phyloP scores from a whole-genome alignment of 1,140 invertebrate genomes.

The Frieseomelitta varia region DNA sequence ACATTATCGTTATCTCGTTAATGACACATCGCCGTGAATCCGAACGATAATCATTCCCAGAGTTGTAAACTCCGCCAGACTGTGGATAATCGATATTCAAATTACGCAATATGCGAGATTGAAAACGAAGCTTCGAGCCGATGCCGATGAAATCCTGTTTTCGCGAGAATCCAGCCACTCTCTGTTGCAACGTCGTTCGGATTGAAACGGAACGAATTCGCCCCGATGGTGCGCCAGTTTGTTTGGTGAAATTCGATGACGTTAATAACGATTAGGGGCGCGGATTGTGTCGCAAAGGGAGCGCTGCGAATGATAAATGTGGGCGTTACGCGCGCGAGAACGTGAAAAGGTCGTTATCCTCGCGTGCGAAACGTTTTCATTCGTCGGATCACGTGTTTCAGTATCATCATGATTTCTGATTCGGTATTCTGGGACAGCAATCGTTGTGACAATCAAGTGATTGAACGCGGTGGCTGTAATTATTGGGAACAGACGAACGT shows the following conservation, averaged over 20 bases:
- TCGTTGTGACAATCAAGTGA: background rate
- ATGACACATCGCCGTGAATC: too few species aligned
- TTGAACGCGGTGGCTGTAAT: background rate
- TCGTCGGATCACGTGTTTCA: background rate
- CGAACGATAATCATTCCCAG: background rate
- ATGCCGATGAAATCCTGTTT: background rate
- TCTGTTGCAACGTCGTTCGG: background rate
- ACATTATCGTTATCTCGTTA: background rate
- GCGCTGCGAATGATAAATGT: conserved; percentile 33
- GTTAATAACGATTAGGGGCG: background rate
- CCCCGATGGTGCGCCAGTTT: background rate
- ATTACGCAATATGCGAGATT: background rate
- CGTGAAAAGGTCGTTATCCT: conserved; percentile 32
- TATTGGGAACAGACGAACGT: background rate
- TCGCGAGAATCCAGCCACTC: too few species aligned
- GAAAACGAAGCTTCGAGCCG: background rate
- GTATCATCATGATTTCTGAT: background rate
- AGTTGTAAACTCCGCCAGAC: background rate
- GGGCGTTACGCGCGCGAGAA: conserved; percentile 11
- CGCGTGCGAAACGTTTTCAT: conserved; percentile 23
- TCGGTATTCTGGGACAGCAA: background rate
- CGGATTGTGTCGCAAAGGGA: background rate
- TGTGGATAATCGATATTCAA: too few species aligned
- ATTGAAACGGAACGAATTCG: background rate
- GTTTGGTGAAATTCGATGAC: conserved; percentile 16